These are phyloP conservation scores for Amphiprion clarkii DNA, from an alignment of 2,797 vertebrate genomes.

Conservation along the genomic window DNA sequence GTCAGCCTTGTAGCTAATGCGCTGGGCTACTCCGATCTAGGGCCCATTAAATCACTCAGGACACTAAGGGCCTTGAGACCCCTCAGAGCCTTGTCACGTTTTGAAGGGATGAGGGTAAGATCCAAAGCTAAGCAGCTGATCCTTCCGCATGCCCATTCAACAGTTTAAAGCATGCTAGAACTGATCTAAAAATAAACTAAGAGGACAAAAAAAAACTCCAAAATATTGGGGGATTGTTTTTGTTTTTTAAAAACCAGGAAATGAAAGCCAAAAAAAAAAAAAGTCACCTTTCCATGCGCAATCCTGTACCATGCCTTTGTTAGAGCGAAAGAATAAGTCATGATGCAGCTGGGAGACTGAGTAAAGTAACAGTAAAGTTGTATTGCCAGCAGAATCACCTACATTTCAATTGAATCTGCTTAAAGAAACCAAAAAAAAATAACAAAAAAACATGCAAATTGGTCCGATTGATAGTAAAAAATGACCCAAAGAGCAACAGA, in stretches of 20 bases:
- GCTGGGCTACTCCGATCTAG: conserved; percentile 99
- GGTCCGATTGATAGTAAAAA: conserved; percentile 53
- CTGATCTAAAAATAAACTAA: conserved; percentile 88
- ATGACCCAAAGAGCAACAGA: conserved; percentile 47
- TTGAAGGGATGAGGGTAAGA: conserved; percentile 99
- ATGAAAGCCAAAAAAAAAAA: conserved; percentile 71
- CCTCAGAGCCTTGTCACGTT: conserved; percentile 99
- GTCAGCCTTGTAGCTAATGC: conserved; percentile 99
- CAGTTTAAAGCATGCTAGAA: conserved; percentile 99
- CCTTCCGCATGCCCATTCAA: conserved; percentile 99
- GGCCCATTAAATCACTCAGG: conserved; percentile 99
- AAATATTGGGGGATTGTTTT: conserved; percentile 78
- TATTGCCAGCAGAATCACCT: conserved; percentile 54
- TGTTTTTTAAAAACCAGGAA: conserved; percentile 58
- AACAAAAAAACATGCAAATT: conserved; percentile 33
- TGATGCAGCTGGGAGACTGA: conserved; percentile 93
- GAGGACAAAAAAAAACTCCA: conserved; percentile 63
- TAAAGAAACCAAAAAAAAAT: conserved; percentile 40
- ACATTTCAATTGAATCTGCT: conserved; percentile 76
- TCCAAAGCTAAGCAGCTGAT: conserved; percentile 89
- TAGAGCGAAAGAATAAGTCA: conserved; percentile 85
- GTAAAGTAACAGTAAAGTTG: conserved; percentile 63
- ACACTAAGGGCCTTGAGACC: conserved; percentile 99
- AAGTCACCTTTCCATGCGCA: conserved; percentile 82
- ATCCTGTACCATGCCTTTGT: conserved; percentile 86